A percentile compares a stretch with the other conserved stretches of the same genome.
These are phyloP conservation scores for Pholis gunnellus DNA, from an alignment of 2,113 vertebrate species.

Conservation along the genomic window DNA sequence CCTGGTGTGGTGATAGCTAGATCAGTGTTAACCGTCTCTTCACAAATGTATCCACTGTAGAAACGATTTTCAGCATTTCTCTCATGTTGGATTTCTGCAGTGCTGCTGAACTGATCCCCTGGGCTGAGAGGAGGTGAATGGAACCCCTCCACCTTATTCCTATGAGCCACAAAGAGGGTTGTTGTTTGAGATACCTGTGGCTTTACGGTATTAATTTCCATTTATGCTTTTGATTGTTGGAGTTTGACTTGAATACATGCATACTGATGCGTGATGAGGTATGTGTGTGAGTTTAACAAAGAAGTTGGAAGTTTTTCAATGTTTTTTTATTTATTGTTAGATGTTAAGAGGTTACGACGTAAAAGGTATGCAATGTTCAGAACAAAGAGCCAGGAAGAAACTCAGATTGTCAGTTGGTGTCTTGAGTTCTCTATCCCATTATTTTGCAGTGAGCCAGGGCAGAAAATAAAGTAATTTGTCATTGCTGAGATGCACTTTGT, in stretches of 20 bases:
- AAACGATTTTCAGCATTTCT: constrained; percentile 29
- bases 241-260: constrained; percentile 17
- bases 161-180: background rate
- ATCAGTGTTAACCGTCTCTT: constrained; percentile 25
- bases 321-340: background rate
- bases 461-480: constrained; percentile 33
- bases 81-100: constrained; percentile 21
- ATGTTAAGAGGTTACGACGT: constrained; percentile 13
- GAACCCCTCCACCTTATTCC: constrained; percentile 9
- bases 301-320: background rate
- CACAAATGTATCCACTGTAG: constrained; percentile 5
- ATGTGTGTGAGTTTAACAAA: constrained; percentile 2
- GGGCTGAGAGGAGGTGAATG: constrained; percentile 14
- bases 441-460: constrained; percentile 25
- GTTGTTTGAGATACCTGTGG: constrained; percentile 7
- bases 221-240: background rate
- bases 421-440: constrained; percentile 11
- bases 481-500: constrained; percentile 36
- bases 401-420: constrained; percentile 38
- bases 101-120: constrained; percentile 34
- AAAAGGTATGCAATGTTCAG: constrained; percentile 4
- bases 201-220: constrained; percentile 19
- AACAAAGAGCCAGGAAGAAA: constrained; percentile 25
- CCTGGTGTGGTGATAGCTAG: constrained; percentile 28
- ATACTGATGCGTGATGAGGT: constrained; percentile 25